phyloP scores from a whole-genome alignment of 2,797 vertebrate genomes.

The Halcyon smyrnensis region DNA sequence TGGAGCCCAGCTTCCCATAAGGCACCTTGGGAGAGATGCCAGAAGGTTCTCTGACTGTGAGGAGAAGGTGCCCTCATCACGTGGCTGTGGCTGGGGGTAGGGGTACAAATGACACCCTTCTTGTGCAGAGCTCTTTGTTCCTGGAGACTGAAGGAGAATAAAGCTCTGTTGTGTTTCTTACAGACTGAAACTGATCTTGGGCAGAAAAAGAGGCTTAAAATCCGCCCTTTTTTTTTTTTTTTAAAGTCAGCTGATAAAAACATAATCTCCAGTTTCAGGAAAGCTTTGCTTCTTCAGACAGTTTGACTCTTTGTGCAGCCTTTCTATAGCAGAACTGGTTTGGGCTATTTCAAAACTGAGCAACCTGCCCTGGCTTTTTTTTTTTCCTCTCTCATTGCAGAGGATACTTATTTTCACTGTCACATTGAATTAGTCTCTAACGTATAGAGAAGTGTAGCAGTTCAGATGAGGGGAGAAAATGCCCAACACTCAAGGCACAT shows the following conservation, averaged over 20 bases:
- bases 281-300: not conserved
- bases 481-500: not conserved
- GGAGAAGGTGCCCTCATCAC: not conserved
- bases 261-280: not conserved
- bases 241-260: constrained; percentile 15
- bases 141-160: not conserved
- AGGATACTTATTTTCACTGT: not conserved
- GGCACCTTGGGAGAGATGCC: not conserved
- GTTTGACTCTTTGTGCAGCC: not conserved
- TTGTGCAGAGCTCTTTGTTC: not conserved
- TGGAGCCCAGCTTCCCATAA: not conserved
- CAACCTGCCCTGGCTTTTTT: not conserved
- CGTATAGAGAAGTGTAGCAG: fast-evolving
- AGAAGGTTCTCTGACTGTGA: not conserved
- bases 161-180: constrained; percentile 8
- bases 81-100: fast-evolving
- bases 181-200: not conserved
- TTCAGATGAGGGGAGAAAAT: fast-evolving
- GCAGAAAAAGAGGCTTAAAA: not conserved
- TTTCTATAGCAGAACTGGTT: not conserved
- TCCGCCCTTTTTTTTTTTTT: not conserved
- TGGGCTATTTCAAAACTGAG: not conserved
- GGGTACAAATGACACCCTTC: not conserved
- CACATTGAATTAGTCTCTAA: not conserved
- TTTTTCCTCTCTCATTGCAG: not conserved